Percentiles rank a stretch among this genome's conserved stretches.
These are phyloP conservation scores for Cavia aperea DNA, from an alignment of 2,113 vertebrate species.

Conservation along the genomic window DNA sequence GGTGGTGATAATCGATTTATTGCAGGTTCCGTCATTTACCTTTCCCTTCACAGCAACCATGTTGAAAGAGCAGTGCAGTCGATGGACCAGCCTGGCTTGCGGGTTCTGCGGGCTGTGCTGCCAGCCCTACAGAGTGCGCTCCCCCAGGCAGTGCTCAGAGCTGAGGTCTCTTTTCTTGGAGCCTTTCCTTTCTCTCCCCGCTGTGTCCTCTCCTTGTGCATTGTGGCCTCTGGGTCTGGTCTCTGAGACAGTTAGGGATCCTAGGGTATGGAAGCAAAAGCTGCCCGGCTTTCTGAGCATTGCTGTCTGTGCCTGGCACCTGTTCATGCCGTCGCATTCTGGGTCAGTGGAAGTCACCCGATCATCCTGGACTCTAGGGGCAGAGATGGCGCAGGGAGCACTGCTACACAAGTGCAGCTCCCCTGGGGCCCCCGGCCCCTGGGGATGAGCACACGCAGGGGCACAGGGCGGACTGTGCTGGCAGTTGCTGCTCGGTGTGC, in stretches of 20 bases:
- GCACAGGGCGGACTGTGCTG: rapidly evolving
- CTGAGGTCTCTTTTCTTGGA: background rate
- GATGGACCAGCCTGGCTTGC: background rate
- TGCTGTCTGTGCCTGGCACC: too few relatives aligned
- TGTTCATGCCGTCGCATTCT: background rate
- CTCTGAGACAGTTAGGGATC: background rate
- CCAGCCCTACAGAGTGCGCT: background rate
- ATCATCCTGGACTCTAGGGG: background rate
- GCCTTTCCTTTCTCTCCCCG: background rate
- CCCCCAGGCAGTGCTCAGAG: too few relatives aligned
- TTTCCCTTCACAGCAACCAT: background rate
- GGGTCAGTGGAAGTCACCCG: background rate
- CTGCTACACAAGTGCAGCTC: background rate
- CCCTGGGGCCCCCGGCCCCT: rapidly evolving
- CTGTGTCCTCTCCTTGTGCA: background rate
- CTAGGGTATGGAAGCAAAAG: background rate
- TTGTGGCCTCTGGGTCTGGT: background rate
- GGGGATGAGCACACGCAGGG: rapidly evolving
- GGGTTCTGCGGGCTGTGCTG: background rate
- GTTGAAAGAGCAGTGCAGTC: background rate
- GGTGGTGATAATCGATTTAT: background rate
- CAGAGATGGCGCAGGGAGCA: rapidly evolving
- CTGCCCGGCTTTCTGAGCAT: background rate
- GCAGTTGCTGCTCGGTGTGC: rapidly evolving
- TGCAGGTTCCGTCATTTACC: background rate